phyloP scores from a whole-genome alignment of 1,140 invertebrate genomes.

The Drosophila melanogaster region Release_6_plus_ISO1_MT NT_033779.5:5245001-5245500 shows the following conservation, averaged over 20 bases:
- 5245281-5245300: slow-evolving; percentile 37
- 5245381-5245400: slow-evolving; percentile 62
- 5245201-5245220: slow-evolving; percentile 36
- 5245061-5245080: slow-evolving; percentile 25
- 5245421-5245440: slow-evolving; percentile 77
- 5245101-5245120: slow-evolving; percentile 51
- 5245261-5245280: slow-evolving; percentile 34
- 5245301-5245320: slow-evolving; percentile 48
- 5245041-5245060: slow-evolving; percentile 1
- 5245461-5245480: slow-evolving; percentile 51
- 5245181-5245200: slow-evolving; percentile 72
- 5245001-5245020: not conserved
- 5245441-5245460: slow-evolving; percentile 53
- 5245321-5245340: slow-evolving; percentile 68
- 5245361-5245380: slow-evolving; percentile 26
- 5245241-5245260: slow-evolving; percentile 24
- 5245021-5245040: slow-evolving; percentile 8
- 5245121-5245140: slow-evolving; percentile 49
- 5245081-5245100: slow-evolving; percentile 29
- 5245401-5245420: slow-evolving; percentile 77
- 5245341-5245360: slow-evolving; percentile 73
- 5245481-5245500: slow-evolving; percentile 61
- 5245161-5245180: slow-evolving; percentile 26
- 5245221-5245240: not conserved
- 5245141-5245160: slow-evolving; percentile 31